Percentiles rank a stretch among this genome's conserved stretches.
Evolutionary conservation across 2,797 vertebrate species (phyloP).

Genomic region (Enteromius treurensis): DNA sequence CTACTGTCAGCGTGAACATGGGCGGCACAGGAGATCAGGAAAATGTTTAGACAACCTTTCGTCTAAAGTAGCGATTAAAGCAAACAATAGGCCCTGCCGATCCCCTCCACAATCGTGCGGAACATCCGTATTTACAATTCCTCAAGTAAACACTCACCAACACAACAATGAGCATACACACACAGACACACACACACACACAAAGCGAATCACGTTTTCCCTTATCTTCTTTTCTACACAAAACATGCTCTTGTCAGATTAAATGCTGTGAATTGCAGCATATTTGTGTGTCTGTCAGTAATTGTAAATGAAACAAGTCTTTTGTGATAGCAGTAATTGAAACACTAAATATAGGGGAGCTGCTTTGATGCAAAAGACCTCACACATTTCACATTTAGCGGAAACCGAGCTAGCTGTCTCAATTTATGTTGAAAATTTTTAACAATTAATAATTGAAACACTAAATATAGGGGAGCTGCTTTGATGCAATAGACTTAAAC

Average conservation of each 20-base stretch:
- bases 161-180: slow-evolving; percentile 8
- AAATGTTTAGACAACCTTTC: slow-evolving; percentile 38
- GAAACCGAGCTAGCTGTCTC: neutral
- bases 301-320: slow-evolving; percentile 48
- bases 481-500: slow-evolving; percentile 2
- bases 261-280: neutral
- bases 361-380: slow-evolving; percentile 8
- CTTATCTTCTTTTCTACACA: slow-evolving; percentile 24
- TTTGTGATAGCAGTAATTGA: slow-evolving; percentile 61
- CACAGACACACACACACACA: neutral
- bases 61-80: slow-evolving; percentile 41
- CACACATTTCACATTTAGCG: neutral
- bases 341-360: slow-evolving; percentile 63
- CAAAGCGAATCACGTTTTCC: neutral
- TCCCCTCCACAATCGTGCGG: neutral
- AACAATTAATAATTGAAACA: slow-evolving; percentile 62
- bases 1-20: slow-evolving; percentile 68
- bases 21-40: slow-evolving; percentile 22
- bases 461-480: slow-evolving; percentile 56
- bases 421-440: neutral
- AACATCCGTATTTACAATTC: slow-evolving; percentile 43
- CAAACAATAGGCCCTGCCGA: slow-evolving; percentile 33
- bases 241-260: slow-evolving; percentile 36
- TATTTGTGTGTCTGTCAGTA: neutral
- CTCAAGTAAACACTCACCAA: neutral